Conservation (phyloP, 2,113 vertebrate genomes). For the Myotis yumanensis region DNA sequence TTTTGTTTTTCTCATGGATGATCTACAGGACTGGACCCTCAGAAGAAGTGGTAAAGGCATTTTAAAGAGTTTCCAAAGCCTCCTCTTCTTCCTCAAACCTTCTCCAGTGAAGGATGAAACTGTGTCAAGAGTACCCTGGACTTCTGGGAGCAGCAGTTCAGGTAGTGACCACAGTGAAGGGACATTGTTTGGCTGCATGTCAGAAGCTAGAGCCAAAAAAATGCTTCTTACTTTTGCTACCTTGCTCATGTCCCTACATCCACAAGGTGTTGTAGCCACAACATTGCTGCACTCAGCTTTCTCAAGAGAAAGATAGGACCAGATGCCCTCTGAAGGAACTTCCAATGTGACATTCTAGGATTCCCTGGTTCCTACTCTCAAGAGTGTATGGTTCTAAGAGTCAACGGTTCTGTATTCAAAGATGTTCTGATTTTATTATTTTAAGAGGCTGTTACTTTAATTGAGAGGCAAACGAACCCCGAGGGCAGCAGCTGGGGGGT, state of each 20-base stretch:
- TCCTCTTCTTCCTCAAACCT: not conserved
- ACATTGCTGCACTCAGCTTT: accelerated
- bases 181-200: not conserved
- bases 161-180: not conserved
- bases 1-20: slow-evolving; percentile 17
- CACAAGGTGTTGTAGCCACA: not conserved
- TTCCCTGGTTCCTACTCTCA: not conserved
- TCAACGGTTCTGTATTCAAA: not conserved
- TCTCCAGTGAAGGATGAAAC: not conserved
- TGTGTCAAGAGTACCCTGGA: not conserved
- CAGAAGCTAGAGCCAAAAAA: not conserved
- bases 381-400: not conserved
- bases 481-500: not conserved
- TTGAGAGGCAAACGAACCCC: not conserved
- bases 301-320: not conserved
- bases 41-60: not conserved
- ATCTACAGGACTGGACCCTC: not conserved
- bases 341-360: not conserved
- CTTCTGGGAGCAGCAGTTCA: not conserved
- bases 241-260: not conserved
- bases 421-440: not conserved
- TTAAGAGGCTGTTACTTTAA: not conserved
- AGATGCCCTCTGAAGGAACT: not conserved
- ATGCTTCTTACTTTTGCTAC: not conserved
- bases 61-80: not conserved